These are phyloP conservation scores for Cotesia typhae DNA, from an alignment of 1,140 invertebrate genomes.

Conservation along the genomic window DNA sequence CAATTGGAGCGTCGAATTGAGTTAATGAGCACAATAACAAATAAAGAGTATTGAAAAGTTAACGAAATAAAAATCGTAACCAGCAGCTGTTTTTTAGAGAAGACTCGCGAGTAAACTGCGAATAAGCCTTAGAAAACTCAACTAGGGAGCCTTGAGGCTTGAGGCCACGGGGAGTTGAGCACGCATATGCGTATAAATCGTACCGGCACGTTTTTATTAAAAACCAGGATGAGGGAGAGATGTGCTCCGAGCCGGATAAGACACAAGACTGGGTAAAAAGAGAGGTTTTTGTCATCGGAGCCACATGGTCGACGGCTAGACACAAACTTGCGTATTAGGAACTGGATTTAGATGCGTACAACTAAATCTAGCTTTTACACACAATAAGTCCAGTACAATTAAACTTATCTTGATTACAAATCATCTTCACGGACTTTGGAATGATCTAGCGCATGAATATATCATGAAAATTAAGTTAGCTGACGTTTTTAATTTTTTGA, in stretches of 20 bases:
- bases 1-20: neutral
- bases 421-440: slow-evolving; percentile 29
- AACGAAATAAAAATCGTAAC: neutral
- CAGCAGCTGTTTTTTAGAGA: slow-evolving; percentile 1
- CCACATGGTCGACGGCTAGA: slow-evolving; percentile 38
- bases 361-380: slow-evolving; percentile 35
- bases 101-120: slow-evolving; percentile 17
- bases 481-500: too few species aligned
- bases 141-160: slow-evolving; percentile 30
- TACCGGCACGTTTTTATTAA: neutral
- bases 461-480: too few species aligned
- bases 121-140: neutral
- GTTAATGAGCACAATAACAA: neutral
- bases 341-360: slow-evolving; percentile 43
- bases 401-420: slow-evolving; percentile 33
- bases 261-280: slow-evolving; percentile 19
- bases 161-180: slow-evolving; percentile 26
- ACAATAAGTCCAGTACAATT: slow-evolving; percentile 22
- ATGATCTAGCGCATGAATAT: too few species aligned
- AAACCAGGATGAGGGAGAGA: slow-evolving; percentile 30
- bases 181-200: slow-evolving; percentile 27
- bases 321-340: slow-evolving; percentile 39
- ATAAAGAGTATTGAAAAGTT: neutral
- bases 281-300: slow-evolving; percentile 44
- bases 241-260: neutral